phyloP scores from a whole-genome alignment of 1,140 invertebrate genomes.

The Hypothenemus hampei region DNA sequence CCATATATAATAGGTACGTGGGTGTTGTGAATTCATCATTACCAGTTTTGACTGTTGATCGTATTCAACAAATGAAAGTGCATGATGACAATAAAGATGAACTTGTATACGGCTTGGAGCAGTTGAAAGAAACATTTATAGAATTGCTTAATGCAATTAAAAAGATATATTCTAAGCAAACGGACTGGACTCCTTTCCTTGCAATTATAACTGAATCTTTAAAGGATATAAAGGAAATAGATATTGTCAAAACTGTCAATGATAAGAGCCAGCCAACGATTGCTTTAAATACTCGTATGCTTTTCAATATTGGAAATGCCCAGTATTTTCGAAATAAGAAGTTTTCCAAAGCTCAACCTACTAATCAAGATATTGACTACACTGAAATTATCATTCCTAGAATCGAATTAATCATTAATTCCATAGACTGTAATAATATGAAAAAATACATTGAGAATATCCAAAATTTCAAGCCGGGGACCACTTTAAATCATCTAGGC shows the following conservation, averaged over 20 bases:
- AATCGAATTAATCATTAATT: slow-evolving; percentile 16
- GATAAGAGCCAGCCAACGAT: slow-evolving; percentile 20
- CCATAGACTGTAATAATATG: not conserved
- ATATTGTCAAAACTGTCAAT: slow-evolving; percentile 10
- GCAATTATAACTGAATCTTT: slow-evolving; percentile 24
- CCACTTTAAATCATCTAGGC: not conserved
- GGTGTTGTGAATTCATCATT: slow-evolving; percentile 19
- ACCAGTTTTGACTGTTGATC: not conserved
- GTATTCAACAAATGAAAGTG: slow-evolving; percentile 24
- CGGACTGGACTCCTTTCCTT: slow-evolving; percentile 12
- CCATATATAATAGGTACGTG: slow-evolving; percentile 22
- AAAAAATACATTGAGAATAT: slow-evolving; percentile 19
- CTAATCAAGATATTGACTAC: slow-evolving; percentile 7
- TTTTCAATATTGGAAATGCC: slow-evolving; percentile 28
- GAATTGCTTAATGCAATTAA: slow-evolving; percentile 7
- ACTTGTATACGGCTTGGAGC: slow-evolving; percentile 16
- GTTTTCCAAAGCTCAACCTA: slow-evolving; percentile 8
- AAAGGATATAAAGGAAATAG: slow-evolving; percentile 22
- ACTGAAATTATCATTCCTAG: slow-evolving; percentile 28
- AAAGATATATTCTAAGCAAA: slow-evolving; percentile 3
- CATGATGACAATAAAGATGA: slow-evolving; percentile 4
- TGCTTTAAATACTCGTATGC: slow-evolving; percentile 25
- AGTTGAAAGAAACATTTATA: slow-evolving; percentile 4
- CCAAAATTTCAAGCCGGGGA: slow-evolving; percentile 6
- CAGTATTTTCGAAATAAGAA: slow-evolving; percentile 29